Percentiles rank a stretch among this genome's conserved stretches.
Evolutionary conservation across 2,888 invertebrate species (phyloP).

Genomic region (Steromphala cineraria): DNA sequence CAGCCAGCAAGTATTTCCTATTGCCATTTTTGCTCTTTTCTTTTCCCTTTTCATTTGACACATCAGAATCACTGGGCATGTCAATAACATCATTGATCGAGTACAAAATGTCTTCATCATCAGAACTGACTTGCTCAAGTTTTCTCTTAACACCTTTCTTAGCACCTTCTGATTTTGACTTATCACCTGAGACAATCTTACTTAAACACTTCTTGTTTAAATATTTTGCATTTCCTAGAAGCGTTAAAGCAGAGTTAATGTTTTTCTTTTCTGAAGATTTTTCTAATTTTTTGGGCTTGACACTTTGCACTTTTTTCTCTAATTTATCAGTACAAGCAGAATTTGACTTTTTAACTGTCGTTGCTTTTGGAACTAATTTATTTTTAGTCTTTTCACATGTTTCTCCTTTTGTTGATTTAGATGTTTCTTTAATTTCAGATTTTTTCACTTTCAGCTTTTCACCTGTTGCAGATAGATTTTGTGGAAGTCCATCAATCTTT

Average conservation of each 20-base stretch:
- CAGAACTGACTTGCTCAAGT: conserved; percentile 22
- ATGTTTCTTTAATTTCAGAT: background rate
- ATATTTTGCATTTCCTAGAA: background rate
- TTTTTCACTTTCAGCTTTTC: background rate
- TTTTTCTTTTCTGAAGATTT: no score
- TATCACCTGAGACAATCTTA: background rate
- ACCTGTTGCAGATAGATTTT: background rate
- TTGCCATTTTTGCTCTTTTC: background rate
- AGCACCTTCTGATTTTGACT: conserved; percentile 2
- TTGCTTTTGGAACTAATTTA: background rate
- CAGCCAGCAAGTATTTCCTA: background rate
- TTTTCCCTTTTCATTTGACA: background rate
- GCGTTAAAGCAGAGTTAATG: no score
- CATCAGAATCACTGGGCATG: background rate
- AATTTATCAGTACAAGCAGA: background rate
- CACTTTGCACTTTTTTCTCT: background rate
- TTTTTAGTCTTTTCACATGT: background rate
- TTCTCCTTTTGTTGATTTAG: background rate
- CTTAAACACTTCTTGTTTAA: background rate
- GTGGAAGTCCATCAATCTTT: background rate
- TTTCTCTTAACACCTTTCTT: conserved; percentile 14
- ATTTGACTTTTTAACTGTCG: background rate
- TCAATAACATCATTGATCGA: conserved; percentile 38
- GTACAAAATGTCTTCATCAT: conserved; percentile 56
- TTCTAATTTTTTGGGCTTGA: background rate